A percentile compares a stretch with the other conserved stretches of the same genome.
Evolutionary conservation across 2,888 invertebrate species (phyloP).

Genomic region (Nomada ferruginata): DNA sequence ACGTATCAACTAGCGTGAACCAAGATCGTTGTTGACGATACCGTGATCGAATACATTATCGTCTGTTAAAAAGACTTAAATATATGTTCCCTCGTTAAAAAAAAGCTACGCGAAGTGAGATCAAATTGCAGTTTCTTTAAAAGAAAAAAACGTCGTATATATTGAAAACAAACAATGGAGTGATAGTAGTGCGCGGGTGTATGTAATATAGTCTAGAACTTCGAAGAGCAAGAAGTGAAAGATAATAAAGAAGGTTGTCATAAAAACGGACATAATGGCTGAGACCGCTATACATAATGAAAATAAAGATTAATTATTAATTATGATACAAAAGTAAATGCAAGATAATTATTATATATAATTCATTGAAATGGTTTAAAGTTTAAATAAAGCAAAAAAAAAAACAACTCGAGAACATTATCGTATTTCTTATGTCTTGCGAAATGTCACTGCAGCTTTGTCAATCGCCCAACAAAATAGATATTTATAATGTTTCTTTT

Average conservation of each 20-base stretch:
- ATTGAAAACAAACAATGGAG: slow-evolving; percentile 56
- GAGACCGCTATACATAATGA: slow-evolving; percentile 80
- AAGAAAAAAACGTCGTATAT: slow-evolving; percentile 54
- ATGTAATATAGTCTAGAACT: slow-evolving; percentile 78
- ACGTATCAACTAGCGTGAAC: slow-evolving; percentile 66
- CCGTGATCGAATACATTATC: slow-evolving; percentile 59
- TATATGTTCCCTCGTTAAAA: slow-evolving; percentile 65
- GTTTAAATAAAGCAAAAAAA: slow-evolving; percentile 79
- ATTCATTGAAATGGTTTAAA: slow-evolving; percentile 81
- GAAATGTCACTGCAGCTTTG: slow-evolving; percentile 66
- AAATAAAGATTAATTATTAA: slow-evolving; percentile 80
- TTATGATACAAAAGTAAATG: slow-evolving; percentile 79
- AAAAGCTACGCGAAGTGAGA: slow-evolving; percentile 67
- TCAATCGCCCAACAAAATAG: slow-evolving; percentile 66
- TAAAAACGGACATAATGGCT: slow-evolving; percentile 63
- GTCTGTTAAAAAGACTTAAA: slow-evolving; percentile 64
- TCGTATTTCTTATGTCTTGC: slow-evolving; percentile 75
- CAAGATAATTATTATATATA: slow-evolving; percentile 80
- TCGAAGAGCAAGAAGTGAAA: slow-evolving; percentile 64
- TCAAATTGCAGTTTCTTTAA: slow-evolving; percentile 74
- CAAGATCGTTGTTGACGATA: slow-evolving; percentile 70
- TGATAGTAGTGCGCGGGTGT: slow-evolving; percentile 68
- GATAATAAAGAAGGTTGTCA: slow-evolving; percentile 61
- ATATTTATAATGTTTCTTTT: slow-evolving; percentile 53
- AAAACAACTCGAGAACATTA: slow-evolving; percentile 71